These are phyloP conservation scores for Eubasilissa splendida DNA, from an alignment of 2,888 invertebrate genomes.

Conservation along the genomic window DNA sequence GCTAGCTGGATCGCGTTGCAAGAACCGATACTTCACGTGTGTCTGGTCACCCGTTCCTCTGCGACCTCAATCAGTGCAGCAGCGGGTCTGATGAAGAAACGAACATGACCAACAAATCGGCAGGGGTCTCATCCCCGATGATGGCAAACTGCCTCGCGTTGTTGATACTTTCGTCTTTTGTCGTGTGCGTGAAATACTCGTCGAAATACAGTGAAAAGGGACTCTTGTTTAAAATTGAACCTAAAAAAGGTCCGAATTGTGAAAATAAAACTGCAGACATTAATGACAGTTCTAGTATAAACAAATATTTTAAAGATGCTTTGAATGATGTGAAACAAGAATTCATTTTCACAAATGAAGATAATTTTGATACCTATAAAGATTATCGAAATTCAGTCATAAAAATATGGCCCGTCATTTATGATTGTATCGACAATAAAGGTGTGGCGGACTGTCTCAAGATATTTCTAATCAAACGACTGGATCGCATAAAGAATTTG, in stretches of 20 bases:
- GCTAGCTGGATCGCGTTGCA: conserved; percentile 11
- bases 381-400: conserved; percentile 17
- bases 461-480: conserved; percentile 72
- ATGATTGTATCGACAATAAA: conserved; percentile 64
- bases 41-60: not conserved
- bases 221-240: conserved; percentile 20
- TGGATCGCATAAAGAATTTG: conserved; percentile 64
- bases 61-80: not conserved
- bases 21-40: not conserved
- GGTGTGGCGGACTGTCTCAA: conserved; percentile 73
- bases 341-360: too few relatives aligned
- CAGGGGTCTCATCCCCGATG: conserved; percentile 3
- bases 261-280: not conserved
- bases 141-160: conserved; percentile 9
- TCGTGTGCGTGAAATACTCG: conserved; percentile 49
- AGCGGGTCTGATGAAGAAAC: not conserved
- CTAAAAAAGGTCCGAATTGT: not conserved
- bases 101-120: conserved; percentile 18
- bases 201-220: conserved; percentile 54
- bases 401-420: conserved; percentile 47
- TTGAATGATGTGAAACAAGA: too few relatives aligned
- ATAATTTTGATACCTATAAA: not conserved
- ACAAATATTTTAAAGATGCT: not conserved
- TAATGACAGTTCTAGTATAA: not conserved
- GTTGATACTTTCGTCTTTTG: not conserved